These are phyloP conservation scores for Muscicapa striata DNA, from an alignment of 2,797 vertebrate species.

Conservation along the genomic window DNA sequence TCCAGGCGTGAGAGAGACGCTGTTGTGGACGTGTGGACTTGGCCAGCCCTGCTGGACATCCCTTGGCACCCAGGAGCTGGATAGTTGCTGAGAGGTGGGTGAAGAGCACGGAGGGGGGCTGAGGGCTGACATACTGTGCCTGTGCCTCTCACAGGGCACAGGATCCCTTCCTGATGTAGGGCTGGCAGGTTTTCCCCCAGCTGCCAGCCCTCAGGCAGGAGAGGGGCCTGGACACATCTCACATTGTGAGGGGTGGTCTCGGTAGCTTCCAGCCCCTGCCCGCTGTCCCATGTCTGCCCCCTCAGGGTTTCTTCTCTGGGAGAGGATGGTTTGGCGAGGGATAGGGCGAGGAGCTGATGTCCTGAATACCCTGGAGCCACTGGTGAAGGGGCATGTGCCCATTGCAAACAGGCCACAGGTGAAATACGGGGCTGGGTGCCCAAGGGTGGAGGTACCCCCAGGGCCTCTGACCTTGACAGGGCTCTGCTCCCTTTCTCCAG, in stretches of 20 bases:
- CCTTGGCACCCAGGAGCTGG: neutral
- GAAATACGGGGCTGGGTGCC: neutral
- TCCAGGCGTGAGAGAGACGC: neutral
- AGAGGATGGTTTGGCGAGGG: neutral
- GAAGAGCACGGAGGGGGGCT: neutral
- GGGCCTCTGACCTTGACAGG: neutral
- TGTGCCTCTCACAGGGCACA: accelerated
- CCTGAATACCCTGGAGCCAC: neutral
- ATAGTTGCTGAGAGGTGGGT: constrained; percentile 37
- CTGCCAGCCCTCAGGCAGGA: neutral
- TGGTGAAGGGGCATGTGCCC: neutral
- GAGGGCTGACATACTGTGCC: neutral
- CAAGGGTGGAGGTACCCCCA: neutral
- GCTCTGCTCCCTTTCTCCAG: neutral
- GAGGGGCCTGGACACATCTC: neutral
- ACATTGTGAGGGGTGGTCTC: accelerated
- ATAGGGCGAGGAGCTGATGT: accelerated
- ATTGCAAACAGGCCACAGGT: neutral
- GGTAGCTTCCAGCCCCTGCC: neutral
- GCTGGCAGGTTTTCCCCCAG: accelerated
- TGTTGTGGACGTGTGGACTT: neutral
- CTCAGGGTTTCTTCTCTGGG: neutral
- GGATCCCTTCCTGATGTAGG: accelerated
- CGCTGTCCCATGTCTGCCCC: neutral
- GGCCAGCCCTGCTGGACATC: neutral